Evolutionary conservation across 2,113 vertebrate genomes (phyloP).

Genomic region (Mesoclemmys tuberculata): DNA sequence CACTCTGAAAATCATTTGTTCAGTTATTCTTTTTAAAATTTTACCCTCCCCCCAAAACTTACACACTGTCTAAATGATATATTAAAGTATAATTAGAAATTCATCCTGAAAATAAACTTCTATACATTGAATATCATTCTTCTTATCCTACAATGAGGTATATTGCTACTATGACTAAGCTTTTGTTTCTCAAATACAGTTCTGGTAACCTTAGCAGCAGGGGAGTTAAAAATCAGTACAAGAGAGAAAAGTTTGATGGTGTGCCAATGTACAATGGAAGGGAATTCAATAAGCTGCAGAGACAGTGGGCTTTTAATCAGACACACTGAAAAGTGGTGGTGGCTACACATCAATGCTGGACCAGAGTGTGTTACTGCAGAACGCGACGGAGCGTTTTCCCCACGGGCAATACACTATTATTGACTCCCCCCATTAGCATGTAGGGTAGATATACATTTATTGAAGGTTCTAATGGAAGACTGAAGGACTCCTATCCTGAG

Average conservation of each 20-base stretch:
- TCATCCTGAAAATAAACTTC: slow-evolving; percentile 8
- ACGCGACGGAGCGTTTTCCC: slow-evolving; percentile 77
- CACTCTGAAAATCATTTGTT: not conserved
- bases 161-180: slow-evolving; percentile 57
- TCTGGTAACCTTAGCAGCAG: slow-evolving; percentile 41
- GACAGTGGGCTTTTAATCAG: slow-evolving; percentile 78
- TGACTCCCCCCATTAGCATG: slow-evolving; percentile 85
- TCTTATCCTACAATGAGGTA: slow-evolving; percentile 15
- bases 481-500: slow-evolving; percentile 89
- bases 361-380: slow-evolving; percentile 66
- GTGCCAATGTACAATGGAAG: slow-evolving; percentile 64
- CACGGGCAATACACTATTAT: slow-evolving; percentile 85
- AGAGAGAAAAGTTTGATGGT: slow-evolving; percentile 65
- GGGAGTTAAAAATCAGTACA: slow-evolving; percentile 60
- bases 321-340: slow-evolving; percentile 70
- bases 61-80: not conserved
- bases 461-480: slow-evolving; percentile 90
- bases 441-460: slow-evolving; percentile 84
- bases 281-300: slow-evolving; percentile 76
- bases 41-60: not conserved
- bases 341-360: slow-evolving; percentile 75
- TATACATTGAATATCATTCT: not conserved
- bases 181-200: slow-evolving; percentile 61
- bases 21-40: not conserved
- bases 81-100: not conserved